Evolutionary conservation across 2,888 invertebrate genomes (phyloP).

Genomic region (Leptopilina myrica): DNA sequence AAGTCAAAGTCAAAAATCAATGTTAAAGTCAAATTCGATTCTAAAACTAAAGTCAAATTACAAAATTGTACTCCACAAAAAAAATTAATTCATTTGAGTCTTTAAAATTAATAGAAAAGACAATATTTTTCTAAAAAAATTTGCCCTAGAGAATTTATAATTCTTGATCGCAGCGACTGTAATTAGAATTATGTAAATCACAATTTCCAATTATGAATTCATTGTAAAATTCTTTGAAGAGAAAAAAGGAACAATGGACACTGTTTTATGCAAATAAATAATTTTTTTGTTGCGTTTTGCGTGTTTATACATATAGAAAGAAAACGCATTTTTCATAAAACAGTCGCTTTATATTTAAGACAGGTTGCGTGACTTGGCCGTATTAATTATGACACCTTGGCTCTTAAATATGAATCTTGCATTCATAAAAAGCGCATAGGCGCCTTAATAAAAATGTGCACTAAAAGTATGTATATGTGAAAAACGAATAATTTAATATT

Average conservation of each 20-base stretch:
- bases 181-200: too few species aligned
- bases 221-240: not conserved
- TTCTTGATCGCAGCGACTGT: too few species aligned
- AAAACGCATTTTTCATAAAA: slow-evolving; percentile 17
- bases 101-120: too few species aligned
- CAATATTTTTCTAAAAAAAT: too few species aligned
- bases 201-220: too few species aligned
- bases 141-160: too few species aligned
- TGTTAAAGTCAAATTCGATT: too few species aligned
- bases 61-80: too few species aligned
- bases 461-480: not conserved
- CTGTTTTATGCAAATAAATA: not conserved
- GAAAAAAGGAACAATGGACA: not conserved
- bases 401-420: slow-evolving; percentile 60
- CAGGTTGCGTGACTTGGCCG: slow-evolving; percentile 58
- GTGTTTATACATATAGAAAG: slow-evolving; percentile 1
- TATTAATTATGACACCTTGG: slow-evolving; percentile 61
- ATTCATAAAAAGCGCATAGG: slow-evolving; percentile 48
- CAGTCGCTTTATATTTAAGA: slow-evolving; percentile 24
- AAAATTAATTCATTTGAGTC: too few species aligned
- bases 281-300: not conserved
- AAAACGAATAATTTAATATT: slow-evolving; percentile 16
- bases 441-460: slow-evolving; percentile 23
- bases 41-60: too few species aligned
- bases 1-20: too few species aligned